Evolutionary conservation across 2,888 invertebrate genomes (phyloP), one percentile per base, ranked within the genome.

Genomic region (Cheilosia pagana): DNA sequence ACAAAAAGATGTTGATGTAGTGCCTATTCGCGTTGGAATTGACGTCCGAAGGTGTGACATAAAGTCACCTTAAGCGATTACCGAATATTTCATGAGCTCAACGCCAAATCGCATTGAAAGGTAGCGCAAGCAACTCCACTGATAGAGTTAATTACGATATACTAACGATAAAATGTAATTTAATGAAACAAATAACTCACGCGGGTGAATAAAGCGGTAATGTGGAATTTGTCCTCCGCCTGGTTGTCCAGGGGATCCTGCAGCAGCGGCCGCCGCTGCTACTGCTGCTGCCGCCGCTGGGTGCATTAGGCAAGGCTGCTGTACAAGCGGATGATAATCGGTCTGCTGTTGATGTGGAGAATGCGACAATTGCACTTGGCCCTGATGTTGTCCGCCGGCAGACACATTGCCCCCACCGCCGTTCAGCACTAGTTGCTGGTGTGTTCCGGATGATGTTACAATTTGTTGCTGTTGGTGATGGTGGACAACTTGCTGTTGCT

Each of bases 261-360:
- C 63, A 53, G 75, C 81, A 10, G 76, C 79, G 21, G 79, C 83
- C 2, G 79, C 83, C 8, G 83, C 82, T 23, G 78, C 82, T 31
- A 65, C 79, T 43, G 85, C 83, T 39, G 74, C 79, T 5, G 67
- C 83, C 28, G 79, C 74, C 28, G 83, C 79, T 10, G 74, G 85
- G 50, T 85, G 81, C 75, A 81, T 85, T 60, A 85, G 57, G 55
- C 81, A 81, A 60, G 75, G 85, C 57, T 85, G 85, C 59, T 85
- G 85, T 35, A 85, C 85, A 55, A 81, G 71, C 31, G 79, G 75
- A 41, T 81, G 85, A 43, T 53, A 85, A 6, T 85, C 83, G 35
- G 65, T 43, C 43, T 79, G 74, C 23, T 83, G 83, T 23, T 79
- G 85, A 50, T 81, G 85, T 35, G 85, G 81, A 19, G 81, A 81